phyloP scores from a whole-genome alignment of 2,797 vertebrate genomes.

The Brotula barbata region DNA sequence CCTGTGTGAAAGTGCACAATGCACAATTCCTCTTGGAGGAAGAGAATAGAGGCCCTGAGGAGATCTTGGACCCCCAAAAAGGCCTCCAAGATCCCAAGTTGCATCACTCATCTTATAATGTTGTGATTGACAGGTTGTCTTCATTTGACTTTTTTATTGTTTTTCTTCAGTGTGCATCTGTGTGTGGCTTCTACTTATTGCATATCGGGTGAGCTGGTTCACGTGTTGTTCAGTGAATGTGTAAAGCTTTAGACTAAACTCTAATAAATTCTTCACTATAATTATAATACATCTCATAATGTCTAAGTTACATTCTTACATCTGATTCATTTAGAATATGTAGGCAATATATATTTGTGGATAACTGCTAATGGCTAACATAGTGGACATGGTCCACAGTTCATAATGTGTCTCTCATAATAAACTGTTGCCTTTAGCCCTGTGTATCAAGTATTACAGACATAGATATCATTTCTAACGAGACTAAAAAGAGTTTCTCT shows the following conservation, averaged over 20 bases:
- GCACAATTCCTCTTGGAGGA: conserved; percentile 79
- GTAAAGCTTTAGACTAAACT: conserved; percentile 70
- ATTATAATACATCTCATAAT: conserved; percentile 72
- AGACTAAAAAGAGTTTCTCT: conserved; percentile 44
- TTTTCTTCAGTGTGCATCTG: conserved; percentile 24
- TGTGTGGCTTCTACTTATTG: conserved; percentile 73
- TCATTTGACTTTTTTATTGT: conserved; percentile 6
- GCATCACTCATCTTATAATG: conserved; percentile 51
- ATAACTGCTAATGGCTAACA: conserved; percentile 60
- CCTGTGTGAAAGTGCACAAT: conserved; percentile 59
- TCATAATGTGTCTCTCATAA: conserved; percentile 23
- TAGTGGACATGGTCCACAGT: conserved; percentile 45
- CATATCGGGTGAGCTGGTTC: conserved; percentile 78
- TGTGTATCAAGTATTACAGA: conserved; percentile 58
- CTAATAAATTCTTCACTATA: conserved; percentile 75
- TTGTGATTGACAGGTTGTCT: conserved; percentile 41
- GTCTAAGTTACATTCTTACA: conserved; percentile 81
- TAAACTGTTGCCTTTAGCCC: conserved; percentile 53
- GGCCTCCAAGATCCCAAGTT: conserved; percentile 56
- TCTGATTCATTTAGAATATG: conserved; percentile 73
- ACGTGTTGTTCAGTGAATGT: conserved; percentile 58
- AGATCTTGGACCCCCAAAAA: conserved; percentile 46
- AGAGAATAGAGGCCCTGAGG: conserved; percentile 61
- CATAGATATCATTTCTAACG: conserved; percentile 42
- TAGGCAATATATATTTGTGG: conserved; percentile 70